Evolutionary conservation across 2,113 vertebrate genomes (phyloP).

Genomic region (Nyctibius bracteatus): DNA sequence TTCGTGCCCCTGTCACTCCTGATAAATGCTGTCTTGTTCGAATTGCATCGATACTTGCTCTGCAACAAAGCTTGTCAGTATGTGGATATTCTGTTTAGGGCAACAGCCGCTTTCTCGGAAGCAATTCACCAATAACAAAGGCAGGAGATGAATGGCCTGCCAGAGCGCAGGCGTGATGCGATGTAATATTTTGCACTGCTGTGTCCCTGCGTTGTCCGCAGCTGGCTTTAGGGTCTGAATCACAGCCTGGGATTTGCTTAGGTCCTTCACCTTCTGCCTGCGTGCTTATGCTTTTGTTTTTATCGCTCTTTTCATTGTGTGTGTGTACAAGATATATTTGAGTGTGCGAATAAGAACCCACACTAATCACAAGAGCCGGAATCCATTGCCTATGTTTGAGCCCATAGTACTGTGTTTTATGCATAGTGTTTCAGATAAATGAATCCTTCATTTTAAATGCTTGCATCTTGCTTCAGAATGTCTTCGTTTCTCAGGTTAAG

Average conservation of each 20-base stretch:
- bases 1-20: not conserved
- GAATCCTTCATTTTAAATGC: not conserved
- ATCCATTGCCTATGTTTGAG: rapidly evolving
- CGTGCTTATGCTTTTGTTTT: not conserved
- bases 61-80: not conserved
- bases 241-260: not conserved
- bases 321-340: not conserved
- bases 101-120: not conserved
- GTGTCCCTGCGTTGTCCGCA: not conserved
- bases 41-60: not conserved
- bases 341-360: not conserved
- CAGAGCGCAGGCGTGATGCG: not conserved
- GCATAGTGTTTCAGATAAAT: not conserved
- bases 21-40: not conserved
- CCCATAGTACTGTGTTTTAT: not conserved
- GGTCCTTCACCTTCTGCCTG: not conserved
- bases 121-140: not conserved
- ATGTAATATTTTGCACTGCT: not conserved
- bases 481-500: not conserved
- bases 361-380: not conserved
- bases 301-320: not conserved
- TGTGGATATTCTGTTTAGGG: not conserved
- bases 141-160: slow-evolving; percentile 4
- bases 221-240: not conserved
- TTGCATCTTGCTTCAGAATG: not conserved